These are phyloP conservation scores for Chouioia cunea DNA, from an alignment of 2,888 invertebrate species.

Conservation along the genomic window DNA sequence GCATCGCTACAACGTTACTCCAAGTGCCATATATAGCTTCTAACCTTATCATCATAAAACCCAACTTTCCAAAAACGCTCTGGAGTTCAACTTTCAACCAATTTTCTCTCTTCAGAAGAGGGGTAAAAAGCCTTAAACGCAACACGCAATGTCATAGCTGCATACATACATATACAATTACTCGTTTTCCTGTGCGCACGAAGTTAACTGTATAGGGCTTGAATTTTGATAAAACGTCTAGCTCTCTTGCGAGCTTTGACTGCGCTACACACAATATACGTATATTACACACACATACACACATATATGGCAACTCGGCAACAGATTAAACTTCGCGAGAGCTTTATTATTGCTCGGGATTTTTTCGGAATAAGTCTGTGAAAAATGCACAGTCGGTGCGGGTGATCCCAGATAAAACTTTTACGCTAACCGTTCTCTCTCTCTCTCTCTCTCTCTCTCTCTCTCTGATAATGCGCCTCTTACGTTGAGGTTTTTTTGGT, in stretches of 20 bases:
- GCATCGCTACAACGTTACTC: no score
- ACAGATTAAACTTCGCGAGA: conserved; percentile 34
- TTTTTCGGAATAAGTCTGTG: conserved; percentile 1
- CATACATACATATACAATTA: not conserved
- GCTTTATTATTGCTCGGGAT: conserved; percentile 20
- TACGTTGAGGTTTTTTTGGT: no score
- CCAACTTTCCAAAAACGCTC: no score
- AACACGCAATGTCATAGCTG: not conserved
- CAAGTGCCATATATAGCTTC: no score
- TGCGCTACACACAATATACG: not conserved
- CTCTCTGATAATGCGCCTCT: no score
- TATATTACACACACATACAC: conserved; percentile 19
- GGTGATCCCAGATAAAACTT: no score
- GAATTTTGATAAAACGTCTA: conserved; percentile 46
- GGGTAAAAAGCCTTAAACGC: conserved; percentile 20
- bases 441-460: no score
- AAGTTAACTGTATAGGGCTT: no score
- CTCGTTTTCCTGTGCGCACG: not conserved
- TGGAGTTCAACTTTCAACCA: no score
- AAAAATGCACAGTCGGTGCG: no score
- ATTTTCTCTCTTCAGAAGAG: not conserved
- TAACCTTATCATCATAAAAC: no score
- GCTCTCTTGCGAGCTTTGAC: not conserved
- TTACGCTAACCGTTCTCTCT: no score
- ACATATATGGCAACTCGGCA: conserved; percentile 8